phyloP scores from a whole-genome alignment of 2,888 invertebrate genomes.

The Aromia moschata region DNA sequence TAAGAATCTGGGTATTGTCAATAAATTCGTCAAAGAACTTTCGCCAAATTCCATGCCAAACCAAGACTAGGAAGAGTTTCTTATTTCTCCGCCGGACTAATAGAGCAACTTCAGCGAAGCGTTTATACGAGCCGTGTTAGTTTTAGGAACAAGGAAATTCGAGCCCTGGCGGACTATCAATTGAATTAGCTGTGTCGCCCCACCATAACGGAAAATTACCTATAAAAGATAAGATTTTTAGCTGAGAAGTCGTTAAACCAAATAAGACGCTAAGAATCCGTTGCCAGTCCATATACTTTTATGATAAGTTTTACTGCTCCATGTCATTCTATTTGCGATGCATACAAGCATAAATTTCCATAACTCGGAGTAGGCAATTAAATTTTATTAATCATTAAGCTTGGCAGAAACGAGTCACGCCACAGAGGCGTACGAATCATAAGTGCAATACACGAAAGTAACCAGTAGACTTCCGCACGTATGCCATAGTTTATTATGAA shows the following conservation, averaged over 20 bases:
- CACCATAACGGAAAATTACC: conserved; percentile 22
- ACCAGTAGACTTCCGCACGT: too few species aligned
- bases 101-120: neutral
- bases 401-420: too few species aligned
- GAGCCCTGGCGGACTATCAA: conserved; percentile 13
- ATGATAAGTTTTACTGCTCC: conserved; percentile 23
- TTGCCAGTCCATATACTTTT: conserved; percentile 24
- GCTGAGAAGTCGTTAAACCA: conserved; percentile 20
- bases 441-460: too few species aligned
- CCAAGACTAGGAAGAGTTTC: too few species aligned
- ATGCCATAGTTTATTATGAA: too few species aligned
- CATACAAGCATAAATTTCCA: conserved; percentile 19
- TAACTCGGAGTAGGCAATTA: conserved; percentile 4
- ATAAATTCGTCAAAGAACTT: too few species aligned
- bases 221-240: conserved; percentile 24
- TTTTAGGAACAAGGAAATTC: conserved; percentile 19
- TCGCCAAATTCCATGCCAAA: too few species aligned
- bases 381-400: conserved; percentile 20
- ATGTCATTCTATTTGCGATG: conserved; percentile 17
- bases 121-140: conserved; percentile 20
- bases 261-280: conserved; percentile 25
- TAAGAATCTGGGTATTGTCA: too few species aligned
- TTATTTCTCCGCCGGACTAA: too few species aligned
- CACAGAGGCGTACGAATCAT: too few species aligned
- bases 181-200: conserved; percentile 24